Evolutionary conservation across 2,888 invertebrate species (phyloP).

Genomic region (Rhabditoides inermis): DNA sequence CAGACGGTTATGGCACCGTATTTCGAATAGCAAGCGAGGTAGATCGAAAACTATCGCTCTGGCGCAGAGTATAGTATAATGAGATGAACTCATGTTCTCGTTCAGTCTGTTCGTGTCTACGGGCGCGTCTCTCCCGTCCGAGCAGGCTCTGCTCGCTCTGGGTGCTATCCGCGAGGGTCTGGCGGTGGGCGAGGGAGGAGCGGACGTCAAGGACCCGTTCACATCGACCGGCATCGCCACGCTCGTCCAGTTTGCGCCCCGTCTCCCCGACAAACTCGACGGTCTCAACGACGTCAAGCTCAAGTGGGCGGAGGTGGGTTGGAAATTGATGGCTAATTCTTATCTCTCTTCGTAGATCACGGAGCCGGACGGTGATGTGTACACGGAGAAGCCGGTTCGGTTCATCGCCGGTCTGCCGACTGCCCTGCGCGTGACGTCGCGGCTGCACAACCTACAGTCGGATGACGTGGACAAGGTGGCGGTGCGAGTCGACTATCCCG

Average conservation of each 20-base stretch:
- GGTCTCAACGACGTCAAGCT: conserved; percentile 13
- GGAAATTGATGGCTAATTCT: neutral
- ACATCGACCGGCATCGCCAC: neutral
- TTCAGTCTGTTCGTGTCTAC: no score
- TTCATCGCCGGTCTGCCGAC: conserved; percentile 43
- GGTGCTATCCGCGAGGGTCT: neutral
- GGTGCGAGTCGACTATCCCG: neutral
- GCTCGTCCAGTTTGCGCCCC: conserved; percentile 7
- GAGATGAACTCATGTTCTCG: no score
- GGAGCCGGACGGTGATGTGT: conserved; percentile 30
- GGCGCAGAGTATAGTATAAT: no score
- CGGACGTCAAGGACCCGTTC: neutral
- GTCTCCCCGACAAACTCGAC: conserved; percentile 16
- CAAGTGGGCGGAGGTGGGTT: conserved; percentile 20
- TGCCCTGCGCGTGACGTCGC: conserved; percentile 24
- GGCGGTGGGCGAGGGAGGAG: neutral
- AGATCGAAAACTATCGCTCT: no score
- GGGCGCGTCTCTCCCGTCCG: no score
- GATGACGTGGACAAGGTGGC: conserved; percentile 21
- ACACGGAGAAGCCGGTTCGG: conserved; percentile 22
- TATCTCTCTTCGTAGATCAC: conserved; percentile 14
- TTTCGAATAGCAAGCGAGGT: no score
- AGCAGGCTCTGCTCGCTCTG: no score
- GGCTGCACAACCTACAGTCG: conserved; percentile 26
- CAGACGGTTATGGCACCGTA: no score